Evolutionary conservation across 2,113 vertebrate species (phyloP), one percentile per base, ranked within the genome.

Genomic region (Garra rufa): DNA sequence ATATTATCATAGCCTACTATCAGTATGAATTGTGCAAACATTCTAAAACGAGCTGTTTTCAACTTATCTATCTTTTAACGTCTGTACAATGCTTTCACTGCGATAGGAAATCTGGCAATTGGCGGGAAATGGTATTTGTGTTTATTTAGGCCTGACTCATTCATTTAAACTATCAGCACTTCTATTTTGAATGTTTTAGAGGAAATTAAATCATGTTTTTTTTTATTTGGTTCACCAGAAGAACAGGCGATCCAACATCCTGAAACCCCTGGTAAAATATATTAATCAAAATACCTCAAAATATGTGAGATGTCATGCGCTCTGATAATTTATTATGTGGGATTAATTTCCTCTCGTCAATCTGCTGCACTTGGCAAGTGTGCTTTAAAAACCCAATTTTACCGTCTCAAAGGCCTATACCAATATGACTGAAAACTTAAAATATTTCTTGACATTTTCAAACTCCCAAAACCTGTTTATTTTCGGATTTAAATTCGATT

Each of bases 141-240:
- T 77, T 77, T 76, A 24, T 77, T 24, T 24, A 77, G 52, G 11
- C 52, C 3, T 17, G 30, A 15, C 30, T 77, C 75, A 24, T 77
- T 41, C 3, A 24, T 57, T 59, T 59, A 26, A 59, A 41, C 50
- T 57, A 41, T 59, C 75, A 77, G 52, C 13, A 24, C 30, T 41
- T 8, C 50, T 75, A 28, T 74, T 75, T 75, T 19, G 57, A 41
- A 41, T 0, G 4, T 77, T 77, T 55, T 50, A n/a, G 50, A 1
- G 28, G 28, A 55, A 76, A 76, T 52, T 52, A 21, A 52, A 52
- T 57, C 28, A 38, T 77, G 50, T 41, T 55, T 52, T 48, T 46
- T 43, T 76, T 76, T 59, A 59, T 41, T 38, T 30, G 34, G 30
- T 77, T 57, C 75, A 57, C 30, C 28, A 77, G 55, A 57, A n/a